Percentiles rank a stretch among this genome's conserved stretches.
These are phyloP conservation scores for Zygogramma bicolorata DNA, from an alignment of 2,888 invertebrate genomes.

Conservation along the genomic window DNA sequence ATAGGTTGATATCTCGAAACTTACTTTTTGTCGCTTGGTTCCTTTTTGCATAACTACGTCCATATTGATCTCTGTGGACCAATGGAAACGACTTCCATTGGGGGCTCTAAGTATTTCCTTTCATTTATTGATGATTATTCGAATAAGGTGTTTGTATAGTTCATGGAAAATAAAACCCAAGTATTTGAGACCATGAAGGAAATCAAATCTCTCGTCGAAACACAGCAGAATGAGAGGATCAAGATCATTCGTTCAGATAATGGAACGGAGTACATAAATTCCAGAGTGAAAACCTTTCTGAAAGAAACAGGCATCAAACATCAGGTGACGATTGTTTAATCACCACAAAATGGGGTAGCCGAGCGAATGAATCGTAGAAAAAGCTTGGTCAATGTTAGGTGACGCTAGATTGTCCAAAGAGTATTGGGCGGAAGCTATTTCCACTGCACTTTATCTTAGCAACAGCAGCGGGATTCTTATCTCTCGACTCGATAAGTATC, in stretches of 20 bases:
- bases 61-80: not conserved
- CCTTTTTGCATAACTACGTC: too few species aligned
- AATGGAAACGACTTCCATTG: not conserved
- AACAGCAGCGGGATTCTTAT: too few species aligned
- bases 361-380: not conserved
- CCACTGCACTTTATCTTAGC: not conserved
- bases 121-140: not conserved
- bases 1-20: too few species aligned
- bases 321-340: not conserved
- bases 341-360: not conserved
- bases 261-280: not conserved
- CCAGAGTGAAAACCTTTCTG: not conserved
- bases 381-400: not conserved
- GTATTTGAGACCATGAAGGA: not conserved
- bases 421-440: not conserved
- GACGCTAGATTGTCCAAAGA: not conserved
- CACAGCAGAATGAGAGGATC: not conserved
- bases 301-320: not conserved
- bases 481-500: too few species aligned
- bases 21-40: too few species aligned
- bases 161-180: not conserved
- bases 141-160: not conserved
- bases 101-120: not conserved
- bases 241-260: not conserved
- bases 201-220: not conserved